phyloP scores from a whole-genome alignment of 2,113 vertebrate genomes.

The Sapajus apella region DNA sequence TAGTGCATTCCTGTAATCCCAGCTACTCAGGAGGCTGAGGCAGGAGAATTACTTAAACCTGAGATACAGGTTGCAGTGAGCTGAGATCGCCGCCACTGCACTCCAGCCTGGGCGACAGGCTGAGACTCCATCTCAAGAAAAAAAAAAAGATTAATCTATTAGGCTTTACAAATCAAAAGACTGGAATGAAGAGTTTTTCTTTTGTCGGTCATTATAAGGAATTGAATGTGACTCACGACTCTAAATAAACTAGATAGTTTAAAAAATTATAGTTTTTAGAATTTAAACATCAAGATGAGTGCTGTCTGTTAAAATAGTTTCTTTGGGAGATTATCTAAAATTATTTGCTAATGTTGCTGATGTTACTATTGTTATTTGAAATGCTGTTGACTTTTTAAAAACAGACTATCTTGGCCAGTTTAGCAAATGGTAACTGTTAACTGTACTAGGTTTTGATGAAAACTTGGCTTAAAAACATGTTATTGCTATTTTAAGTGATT shows the following conservation, averaged over 20 bases:
- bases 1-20: no score
- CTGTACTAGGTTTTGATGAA: slow-evolving; percentile 51
- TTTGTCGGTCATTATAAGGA: slow-evolving; percentile 11
- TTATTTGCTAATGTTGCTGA: background rate
- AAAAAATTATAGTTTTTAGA: background rate
- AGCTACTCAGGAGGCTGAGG: no score
- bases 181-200: slow-evolving; percentile 19
- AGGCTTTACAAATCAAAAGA: slow-evolving; percentile 10
- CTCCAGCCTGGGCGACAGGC: no score
- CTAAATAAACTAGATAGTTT: background rate
- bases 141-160: background rate
- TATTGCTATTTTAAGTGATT: slow-evolving; percentile 87
- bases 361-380: background rate
- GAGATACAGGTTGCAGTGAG: no score
- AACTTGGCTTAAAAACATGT: slow-evolving; percentile 64
- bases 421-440: slow-evolving; percentile 48
- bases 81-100: no score
- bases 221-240: background rate
- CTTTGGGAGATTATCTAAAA: slow-evolving; percentile 37
- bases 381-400: background rate
- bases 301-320: background rate
- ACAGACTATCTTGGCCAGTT: background rate
- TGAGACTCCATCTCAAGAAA: no score
- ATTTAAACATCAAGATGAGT: slow-evolving; percentile 33
- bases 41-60: no score